A percentile compares a stretch with the other conserved stretches of the same genome.
Conservation (phyloP, 2,888 invertebrate genomes). For the Thera obeliscata region DNA sequence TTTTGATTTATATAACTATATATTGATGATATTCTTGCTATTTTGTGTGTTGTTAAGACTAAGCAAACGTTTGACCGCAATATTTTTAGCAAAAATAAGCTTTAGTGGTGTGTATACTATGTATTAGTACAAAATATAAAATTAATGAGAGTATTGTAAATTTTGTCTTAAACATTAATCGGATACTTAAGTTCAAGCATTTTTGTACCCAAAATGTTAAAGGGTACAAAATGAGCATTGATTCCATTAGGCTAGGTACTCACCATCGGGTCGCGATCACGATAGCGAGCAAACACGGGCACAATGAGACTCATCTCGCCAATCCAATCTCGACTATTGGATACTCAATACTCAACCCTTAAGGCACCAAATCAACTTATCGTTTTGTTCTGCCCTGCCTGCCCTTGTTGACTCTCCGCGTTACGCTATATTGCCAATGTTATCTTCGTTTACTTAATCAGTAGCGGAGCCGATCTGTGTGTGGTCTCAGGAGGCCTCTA, state of each 20-base stretch:
- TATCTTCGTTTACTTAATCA: conserved; percentile 85
- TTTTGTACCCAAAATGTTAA: conserved; percentile 4
- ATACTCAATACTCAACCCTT: conserved; percentile 77
- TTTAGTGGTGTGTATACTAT: too few relatives aligned
- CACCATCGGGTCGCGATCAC: conserved; percentile 48
- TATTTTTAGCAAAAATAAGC: too few relatives aligned
- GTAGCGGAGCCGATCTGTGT: conserved; percentile 69
- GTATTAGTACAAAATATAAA: too few relatives aligned
- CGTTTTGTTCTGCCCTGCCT: conserved; percentile 52
- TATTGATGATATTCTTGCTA: too few relatives aligned
- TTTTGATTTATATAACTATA: too few relatives aligned
- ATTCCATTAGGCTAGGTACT: conserved; percentile 22
- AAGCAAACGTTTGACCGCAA: too few relatives aligned
- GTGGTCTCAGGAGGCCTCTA: conserved; percentile 75
- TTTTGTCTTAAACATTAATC: too few relatives aligned
- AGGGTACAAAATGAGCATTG: conserved; percentile 15
- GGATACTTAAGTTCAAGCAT: neutral
- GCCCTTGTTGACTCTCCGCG: conserved; percentile 84
- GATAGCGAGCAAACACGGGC: conserved; percentile 45
- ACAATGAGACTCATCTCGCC: conserved; percentile 71
- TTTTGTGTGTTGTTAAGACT: too few relatives aligned
- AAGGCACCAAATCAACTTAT: conserved; percentile 81
- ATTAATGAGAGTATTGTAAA: too few relatives aligned
- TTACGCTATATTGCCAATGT: conserved; percentile 75
- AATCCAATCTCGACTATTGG: conserved; percentile 82